Percentiles rank a stretch among this genome's conserved stretches.
Conservation (phyloP, 2,888 invertebrate species). For the Dolichopus griseipennis region DNA sequence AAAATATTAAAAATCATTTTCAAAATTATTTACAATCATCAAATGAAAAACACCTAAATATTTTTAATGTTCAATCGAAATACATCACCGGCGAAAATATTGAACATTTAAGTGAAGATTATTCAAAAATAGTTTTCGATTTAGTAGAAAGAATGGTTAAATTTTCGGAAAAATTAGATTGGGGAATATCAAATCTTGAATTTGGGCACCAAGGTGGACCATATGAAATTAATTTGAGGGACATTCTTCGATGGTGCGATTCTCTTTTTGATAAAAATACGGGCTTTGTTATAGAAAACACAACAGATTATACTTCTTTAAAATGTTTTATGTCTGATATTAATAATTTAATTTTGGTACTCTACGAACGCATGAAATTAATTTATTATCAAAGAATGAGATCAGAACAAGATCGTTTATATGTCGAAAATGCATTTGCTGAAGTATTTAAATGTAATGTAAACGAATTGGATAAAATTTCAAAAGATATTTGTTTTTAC, state of each 20-base stretch:
- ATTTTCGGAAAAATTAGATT: slow-evolving; percentile 63
- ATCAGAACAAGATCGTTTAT: slow-evolving; percentile 62
- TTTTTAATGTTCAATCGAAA: slow-evolving; percentile 27
- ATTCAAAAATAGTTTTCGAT: slow-evolving; percentile 32
- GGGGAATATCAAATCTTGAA: slow-evolving; percentile 54
- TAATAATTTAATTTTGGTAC: slow-evolving; percentile 30
- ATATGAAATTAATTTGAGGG: slow-evolving; percentile 96
- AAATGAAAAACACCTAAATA: neutral
- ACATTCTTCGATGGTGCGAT: slow-evolving; percentile 89
- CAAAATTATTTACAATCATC: slow-evolving; percentile 21
- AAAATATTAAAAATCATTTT: slow-evolving; percentile 28
- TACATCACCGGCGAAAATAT: neutral
- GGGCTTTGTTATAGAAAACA: slow-evolving; percentile 28
- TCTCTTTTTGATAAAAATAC: slow-evolving; percentile 47
- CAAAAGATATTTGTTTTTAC: slow-evolving; percentile 50
- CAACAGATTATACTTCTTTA: slow-evolving; percentile 11
- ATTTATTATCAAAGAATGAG: slow-evolving; percentile 85
- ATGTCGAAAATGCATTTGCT: slow-evolving; percentile 50
- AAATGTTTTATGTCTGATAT: slow-evolving; percentile 24
- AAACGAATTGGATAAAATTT: slow-evolving; percentile 35
- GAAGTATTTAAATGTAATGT: slow-evolving; percentile 45
- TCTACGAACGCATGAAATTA: slow-evolving; percentile 53
- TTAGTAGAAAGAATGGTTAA: slow-evolving; percentile 62
- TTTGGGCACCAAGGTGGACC: slow-evolving; percentile 82
- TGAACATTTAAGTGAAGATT: slow-evolving; percentile 20